phyloP scores from a whole-genome alignment of 2,113 vertebrate species.

The Ibidorhyncha struthersii region DNA sequence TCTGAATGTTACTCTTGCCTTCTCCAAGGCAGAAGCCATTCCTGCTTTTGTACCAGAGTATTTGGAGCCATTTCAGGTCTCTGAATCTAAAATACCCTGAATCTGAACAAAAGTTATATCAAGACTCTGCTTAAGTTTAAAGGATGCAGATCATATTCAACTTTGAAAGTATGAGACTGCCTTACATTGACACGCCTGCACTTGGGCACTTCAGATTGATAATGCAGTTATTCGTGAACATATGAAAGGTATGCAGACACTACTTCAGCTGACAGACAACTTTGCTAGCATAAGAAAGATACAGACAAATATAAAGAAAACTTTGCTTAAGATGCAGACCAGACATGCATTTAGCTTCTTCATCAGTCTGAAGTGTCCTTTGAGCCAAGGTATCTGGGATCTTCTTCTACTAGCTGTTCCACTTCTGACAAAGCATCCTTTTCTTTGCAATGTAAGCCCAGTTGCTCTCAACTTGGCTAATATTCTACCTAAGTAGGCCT shows the following conservation, averaged over 20 bases:
- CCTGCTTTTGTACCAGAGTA: background rate
- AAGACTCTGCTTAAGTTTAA: background rate
- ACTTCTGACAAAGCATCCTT: background rate
- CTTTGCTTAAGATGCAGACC: too few species aligned
- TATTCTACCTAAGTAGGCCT: background rate
- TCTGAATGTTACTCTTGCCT: background rate
- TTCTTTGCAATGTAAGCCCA: rapidly evolving
- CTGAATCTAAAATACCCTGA: background rate
- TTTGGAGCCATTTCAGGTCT: background rate
- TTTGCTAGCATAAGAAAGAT: background rate
- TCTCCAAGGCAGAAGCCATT: background rate
- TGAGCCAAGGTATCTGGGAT: background rate
- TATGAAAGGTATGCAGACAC: background rate
- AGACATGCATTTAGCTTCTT: background rate
- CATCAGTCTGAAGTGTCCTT: background rate
- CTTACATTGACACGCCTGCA: background rate
- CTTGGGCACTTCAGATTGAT: background rate
- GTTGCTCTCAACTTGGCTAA: background rate
- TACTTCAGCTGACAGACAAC: background rate
- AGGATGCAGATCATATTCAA: background rate
- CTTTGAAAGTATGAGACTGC: background rate
- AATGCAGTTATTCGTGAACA: background rate
- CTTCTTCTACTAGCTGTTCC: background rate
- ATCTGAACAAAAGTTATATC: background rate
- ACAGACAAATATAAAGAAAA: background rate